Conservation (phyloP, 37 sponge, comb jelly and placozoan species). For the Dysidea cf. avara region DNA sequence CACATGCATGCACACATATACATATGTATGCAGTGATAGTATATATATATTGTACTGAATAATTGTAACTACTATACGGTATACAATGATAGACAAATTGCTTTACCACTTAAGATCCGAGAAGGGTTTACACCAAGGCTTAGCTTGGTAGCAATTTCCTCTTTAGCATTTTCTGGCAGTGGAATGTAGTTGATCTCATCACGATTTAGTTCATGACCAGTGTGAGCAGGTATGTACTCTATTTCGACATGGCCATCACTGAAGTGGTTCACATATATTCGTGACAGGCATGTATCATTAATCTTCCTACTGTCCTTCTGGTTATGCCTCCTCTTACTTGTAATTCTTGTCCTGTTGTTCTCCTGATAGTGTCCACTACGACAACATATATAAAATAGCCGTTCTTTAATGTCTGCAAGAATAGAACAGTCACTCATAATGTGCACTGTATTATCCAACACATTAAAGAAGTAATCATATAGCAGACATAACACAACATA, state of each 20-base stretch:
- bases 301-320: slow-evolving; percentile 16
- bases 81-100: too few species aligned
- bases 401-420: background rate
- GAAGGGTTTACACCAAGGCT: background rate
- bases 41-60: too few species aligned
- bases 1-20: too few species aligned
- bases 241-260: slow-evolving; percentile 4
- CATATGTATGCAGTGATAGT: too few species aligned
- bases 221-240: slow-evolving; percentile 7
- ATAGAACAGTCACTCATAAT: too few species aligned
- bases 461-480: background rate
- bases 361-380: slow-evolving; percentile 6
- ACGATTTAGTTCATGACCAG: slow-evolving; percentile 8
- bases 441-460: background rate
- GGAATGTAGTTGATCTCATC: slow-evolving; percentile 8
- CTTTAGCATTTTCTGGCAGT: slow-evolving; percentile 18
- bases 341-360: background rate
- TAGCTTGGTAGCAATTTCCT: slow-evolving; percentile 4
- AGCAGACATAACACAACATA: background rate
- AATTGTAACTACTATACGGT: too few species aligned
- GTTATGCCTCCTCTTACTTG: slow-evolving; percentile 2
- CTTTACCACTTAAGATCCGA: slow-evolving; percentile 12
- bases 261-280: slow-evolving; percentile 10
- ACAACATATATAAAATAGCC: too few species aligned
- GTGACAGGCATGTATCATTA: background rate